These are phyloP conservation scores for Mylabris sibirica DNA, from an alignment of 2,888 invertebrate species.

Conservation along the genomic window DNA sequence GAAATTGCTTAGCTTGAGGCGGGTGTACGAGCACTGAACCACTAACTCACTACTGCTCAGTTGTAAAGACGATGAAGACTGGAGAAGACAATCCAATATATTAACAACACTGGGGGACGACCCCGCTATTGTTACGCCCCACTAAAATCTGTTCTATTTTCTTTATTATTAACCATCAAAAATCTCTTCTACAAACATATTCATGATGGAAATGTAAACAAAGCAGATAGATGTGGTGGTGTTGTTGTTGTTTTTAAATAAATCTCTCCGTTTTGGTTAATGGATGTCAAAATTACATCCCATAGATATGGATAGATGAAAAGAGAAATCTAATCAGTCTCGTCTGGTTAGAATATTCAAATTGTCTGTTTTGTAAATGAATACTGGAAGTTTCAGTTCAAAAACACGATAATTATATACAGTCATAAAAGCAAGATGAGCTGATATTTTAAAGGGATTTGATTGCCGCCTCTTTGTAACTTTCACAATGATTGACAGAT, in stretches of 20 bases:
- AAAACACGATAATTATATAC: too few species aligned
- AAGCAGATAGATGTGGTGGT: too few species aligned
- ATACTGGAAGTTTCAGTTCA: too few species aligned
- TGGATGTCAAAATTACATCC: too few species aligned
- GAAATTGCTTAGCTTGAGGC: not conserved
- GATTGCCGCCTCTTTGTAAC: too few species aligned
- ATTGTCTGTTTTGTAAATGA: too few species aligned
- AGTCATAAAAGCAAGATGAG: too few species aligned
- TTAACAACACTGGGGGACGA: not conserved
- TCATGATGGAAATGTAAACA: too few species aligned
- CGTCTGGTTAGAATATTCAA: not conserved
- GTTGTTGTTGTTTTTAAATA: too few species aligned
- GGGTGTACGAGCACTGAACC: not conserved
- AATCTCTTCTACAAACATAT: too few species aligned
- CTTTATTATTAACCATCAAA: not conserved
- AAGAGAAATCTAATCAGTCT: not conserved
- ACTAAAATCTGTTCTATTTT: not conserved
- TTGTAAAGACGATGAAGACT: conserved; percentile 2
- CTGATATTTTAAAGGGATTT: too few species aligned
- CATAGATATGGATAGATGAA: too few species aligned
- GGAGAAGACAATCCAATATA: conserved; percentile 8
- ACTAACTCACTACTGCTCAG: not conserved
- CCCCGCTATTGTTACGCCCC: conserved; percentile 10
- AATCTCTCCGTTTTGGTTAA: not conserved
- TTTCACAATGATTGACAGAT: not conserved